Base-by-base conservation (phyloP, 2,888 invertebrate genomes). In the Callinectes sapidus region DNA sequence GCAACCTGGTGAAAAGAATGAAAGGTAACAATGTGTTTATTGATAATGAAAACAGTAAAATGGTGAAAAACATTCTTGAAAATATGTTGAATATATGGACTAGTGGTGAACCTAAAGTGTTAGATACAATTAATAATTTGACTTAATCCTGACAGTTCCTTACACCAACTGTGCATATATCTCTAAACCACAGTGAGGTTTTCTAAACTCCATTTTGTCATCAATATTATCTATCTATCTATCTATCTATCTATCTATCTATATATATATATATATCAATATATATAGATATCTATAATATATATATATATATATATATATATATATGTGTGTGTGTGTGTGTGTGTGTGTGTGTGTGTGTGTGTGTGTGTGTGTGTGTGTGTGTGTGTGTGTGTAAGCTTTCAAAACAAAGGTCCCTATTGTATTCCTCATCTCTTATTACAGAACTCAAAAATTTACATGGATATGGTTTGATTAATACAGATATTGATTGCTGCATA, bases 71-170 rank as follows among this genome's bases (percentile, higher is more conserved):
- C 28, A n/a, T 90, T 39, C 32, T 90, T 55, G 85, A 90, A 39
- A 61, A 66, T 48, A 90, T 90, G 86, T n/a, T 86, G 28, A n/a
- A 28, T 39, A 16, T 35, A n/a, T 89, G 89, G 89, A 61, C 61
- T 23, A 42, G 32, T 81, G 81, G 3, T 35, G 35, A 35, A 35
- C 32, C 14, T 16, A 18, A 32, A 81, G 81, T 81, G 35, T 32
- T 81, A n/a, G 32, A n/a, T 28, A 71, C 71, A 71, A 71, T 23
- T n/a, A 28, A 8, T 71, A 28, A n/a, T 71, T 71, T 28, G 2
- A 28, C 71, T 71, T 23, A 13, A 1, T 13, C 28, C 5, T 71
- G 13, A 48, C 48, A 71, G 28, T 71, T 28, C 5, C 71, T 13
- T 71, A 28, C 2, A 61, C 23, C 61, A 61, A 10, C 13, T 77